phyloP scores from a whole-genome alignment of 2,113 vertebrate genomes.

The Anser cygnoides region DNA sequence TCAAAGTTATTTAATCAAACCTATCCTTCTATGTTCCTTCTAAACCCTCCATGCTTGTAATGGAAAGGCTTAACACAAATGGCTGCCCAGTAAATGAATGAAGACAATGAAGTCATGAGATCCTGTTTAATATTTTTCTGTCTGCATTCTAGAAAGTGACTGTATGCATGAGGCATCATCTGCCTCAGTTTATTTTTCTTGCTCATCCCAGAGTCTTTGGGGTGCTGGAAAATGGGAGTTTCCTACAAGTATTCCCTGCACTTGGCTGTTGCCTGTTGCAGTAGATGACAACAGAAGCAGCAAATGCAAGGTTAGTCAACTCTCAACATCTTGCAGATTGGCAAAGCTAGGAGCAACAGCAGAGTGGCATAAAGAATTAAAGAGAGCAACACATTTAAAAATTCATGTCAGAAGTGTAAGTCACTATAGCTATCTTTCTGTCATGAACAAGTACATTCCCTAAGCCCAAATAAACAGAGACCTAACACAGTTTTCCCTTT shows the following conservation, averaged over 20 bases:
- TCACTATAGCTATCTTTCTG: neutral
- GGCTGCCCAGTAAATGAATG: neutral
- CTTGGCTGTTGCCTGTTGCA: neutral
- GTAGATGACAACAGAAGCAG: neutral
- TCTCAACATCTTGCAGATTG: neutral
- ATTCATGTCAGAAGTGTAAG: neutral
- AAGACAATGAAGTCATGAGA: neutral
- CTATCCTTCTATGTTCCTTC: neutral
- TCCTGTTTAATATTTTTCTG: neutral
- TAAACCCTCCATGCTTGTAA: neutral
- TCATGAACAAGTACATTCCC: neutral
- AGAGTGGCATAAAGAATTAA: neutral
- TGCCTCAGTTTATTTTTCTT: neutral
- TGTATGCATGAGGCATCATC: neutral
- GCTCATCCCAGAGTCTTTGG: neutral
- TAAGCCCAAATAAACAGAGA: neutral
- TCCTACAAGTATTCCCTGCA: neutral
- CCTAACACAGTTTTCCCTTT: neutral
- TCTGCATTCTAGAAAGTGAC: neutral
- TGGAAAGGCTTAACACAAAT: neutral
- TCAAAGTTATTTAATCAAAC: neutral
- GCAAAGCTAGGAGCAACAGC: conserved; percentile 10
- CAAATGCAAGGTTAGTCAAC: conserved; percentile 10
- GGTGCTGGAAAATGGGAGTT: neutral
- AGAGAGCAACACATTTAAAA: neutral